Evolutionary conservation across 2,888 invertebrate genomes (phyloP).

Genomic region (Athalia rosae): DNA sequence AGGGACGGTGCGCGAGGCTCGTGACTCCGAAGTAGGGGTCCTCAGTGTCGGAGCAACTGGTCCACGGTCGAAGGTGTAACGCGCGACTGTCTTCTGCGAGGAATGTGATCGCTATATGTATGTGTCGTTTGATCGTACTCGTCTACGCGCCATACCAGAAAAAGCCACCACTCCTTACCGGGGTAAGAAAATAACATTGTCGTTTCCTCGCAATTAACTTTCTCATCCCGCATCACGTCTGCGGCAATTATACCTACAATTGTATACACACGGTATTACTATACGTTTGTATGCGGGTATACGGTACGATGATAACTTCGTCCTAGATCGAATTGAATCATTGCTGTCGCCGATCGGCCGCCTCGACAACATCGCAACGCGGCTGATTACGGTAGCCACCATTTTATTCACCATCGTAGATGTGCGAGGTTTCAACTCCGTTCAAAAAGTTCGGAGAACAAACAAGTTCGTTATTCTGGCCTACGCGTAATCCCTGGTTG

Average conservation of each 20-base stretch:
- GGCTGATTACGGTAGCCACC: too few relatives aligned
- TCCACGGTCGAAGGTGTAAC: conserved; percentile 61
- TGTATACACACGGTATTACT: background rate
- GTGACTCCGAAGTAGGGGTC: conserved; percentile 47
- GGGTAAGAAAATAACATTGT: conserved; percentile 12
- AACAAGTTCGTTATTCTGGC: too few relatives aligned
- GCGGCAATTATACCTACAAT: background rate
- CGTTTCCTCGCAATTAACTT: background rate
- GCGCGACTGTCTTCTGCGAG: conserved; percentile 58
- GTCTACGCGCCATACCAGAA: conserved; percentile 33
- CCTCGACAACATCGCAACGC: too few relatives aligned
- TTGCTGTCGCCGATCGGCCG: background rate
- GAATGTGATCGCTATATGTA: conserved; percentile 67
- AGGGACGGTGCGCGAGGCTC: conserved; percentile 32
- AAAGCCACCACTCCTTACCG: conserved; percentile 6
- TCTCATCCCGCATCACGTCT: background rate
- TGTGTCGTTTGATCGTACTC: conserved; percentile 34
- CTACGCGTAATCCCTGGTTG: too few relatives aligned
- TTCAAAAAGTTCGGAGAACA: too few relatives aligned
- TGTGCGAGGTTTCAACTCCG: too few relatives aligned
- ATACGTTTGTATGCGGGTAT: background rate
- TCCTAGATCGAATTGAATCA: background rate
- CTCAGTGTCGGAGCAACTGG: conserved; percentile 72
- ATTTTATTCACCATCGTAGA: too few relatives aligned
- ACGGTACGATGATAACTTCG: background rate